Conservation (phyloP, 1,140 invertebrate genomes). For the Caenorhabditis latens region DNA sequence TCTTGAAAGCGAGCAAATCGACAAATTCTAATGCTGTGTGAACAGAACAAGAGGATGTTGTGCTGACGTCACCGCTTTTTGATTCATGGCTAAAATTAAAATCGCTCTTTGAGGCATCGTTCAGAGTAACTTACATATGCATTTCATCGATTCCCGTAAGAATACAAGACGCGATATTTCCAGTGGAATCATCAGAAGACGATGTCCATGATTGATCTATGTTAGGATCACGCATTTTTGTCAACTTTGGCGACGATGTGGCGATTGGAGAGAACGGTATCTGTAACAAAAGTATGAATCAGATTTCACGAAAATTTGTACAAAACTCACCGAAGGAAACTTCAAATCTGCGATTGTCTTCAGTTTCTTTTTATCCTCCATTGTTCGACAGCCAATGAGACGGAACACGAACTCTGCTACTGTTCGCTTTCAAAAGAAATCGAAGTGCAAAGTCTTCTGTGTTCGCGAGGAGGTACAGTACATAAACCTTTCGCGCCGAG, state of each 20-base stretch:
- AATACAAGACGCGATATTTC: not conserved
- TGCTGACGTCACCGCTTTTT: not conserved
- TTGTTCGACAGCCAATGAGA: not conserved
- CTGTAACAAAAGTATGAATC: not conserved
- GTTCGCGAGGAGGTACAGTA: too few species aligned
- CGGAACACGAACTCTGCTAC: too few species aligned
- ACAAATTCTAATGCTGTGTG: constrained; percentile 27
- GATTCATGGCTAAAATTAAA: not conserved
- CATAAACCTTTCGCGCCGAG: too few species aligned
- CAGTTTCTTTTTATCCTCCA: not conserved
- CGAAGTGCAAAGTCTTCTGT: too few species aligned
- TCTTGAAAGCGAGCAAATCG: not conserved
- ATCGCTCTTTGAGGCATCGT: too few species aligned
- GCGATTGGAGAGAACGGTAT: constrained; percentile 14
- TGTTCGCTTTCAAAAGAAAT: too few species aligned
- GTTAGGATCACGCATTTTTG: not conserved
- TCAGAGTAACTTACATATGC: not conserved
- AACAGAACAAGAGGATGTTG: not conserved
- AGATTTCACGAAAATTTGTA: not conserved
- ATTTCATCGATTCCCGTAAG: constrained; percentile 26
- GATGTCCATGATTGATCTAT: constrained; percentile 28
- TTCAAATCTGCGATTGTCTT: not conserved
- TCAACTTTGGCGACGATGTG: constrained; percentile 30
- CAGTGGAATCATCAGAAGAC: constrained; percentile 9
- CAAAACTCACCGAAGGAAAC: not conserved